Evolutionary conservation across 2,888 invertebrate genomes (phyloP), one percentile per base, ranked within the genome.

Genomic region (Teleogryllus oceanicus): DNA sequence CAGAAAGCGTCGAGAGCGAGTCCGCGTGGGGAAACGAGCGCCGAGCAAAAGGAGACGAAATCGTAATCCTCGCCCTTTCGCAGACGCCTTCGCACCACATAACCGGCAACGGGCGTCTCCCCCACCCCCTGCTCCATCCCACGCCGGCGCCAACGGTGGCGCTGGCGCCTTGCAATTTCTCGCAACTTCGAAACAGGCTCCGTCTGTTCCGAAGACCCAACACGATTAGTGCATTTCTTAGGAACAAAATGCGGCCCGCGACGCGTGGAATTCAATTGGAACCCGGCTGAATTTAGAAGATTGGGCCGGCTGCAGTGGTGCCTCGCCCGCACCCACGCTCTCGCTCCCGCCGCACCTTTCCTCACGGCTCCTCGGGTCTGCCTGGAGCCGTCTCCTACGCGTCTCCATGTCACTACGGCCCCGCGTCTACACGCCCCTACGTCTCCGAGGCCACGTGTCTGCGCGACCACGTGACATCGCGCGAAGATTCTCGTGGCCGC

Each of bases 181-280:
- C 62, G n/a, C n/a, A 62, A 62, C 62, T 62, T 62, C 62, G 62
- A 62, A 62, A 62, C 62, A 62, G 62, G 8, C 62, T 62, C 62
- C 62, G 62, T 62, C 62, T 62, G 62, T 62, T 62, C 16, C 62
- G 62, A 62, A 62, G 62, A 62, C n/a, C 62, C 62, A 62, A 62
- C 62, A 62, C 62, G 62, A 62, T 62, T 62, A 62, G 62, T 62
- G 62, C 62, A 62, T 62, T 62, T 62, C 62, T 62, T 62, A 62
- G 62, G 62, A 62, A n/a, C 62, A 62, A 62, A 62, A 62, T 62
- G 62, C 62, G 16, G 62, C n/a, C 62, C 62, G 62, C 62, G 62
- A 13, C 13, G 62, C 62, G 62, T 62, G 62, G 62, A 62, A 62
- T 62, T 62, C 62, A 62, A 62, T 62, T 62, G 62, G 62, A n/a